phyloP scores from a whole-genome alignment of 2,797 vertebrate genomes.

The Mormyrops boulengeri region DNA sequence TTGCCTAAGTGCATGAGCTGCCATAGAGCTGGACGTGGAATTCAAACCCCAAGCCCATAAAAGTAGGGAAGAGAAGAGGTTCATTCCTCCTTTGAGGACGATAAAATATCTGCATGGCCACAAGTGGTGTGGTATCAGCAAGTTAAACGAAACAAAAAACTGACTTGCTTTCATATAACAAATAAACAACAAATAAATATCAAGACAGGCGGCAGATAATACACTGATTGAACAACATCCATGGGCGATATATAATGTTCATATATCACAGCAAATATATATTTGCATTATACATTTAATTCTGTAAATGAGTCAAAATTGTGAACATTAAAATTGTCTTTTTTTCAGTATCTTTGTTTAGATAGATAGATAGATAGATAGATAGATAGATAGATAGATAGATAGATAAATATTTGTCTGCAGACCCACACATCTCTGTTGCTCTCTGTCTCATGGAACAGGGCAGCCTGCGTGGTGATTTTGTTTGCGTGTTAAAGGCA shows the following conservation, averaged over 20 bases:
- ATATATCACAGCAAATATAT: background rate
- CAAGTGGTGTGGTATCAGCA: background rate
- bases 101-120: background rate
- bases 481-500: background rate
- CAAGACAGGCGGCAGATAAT: background rate
- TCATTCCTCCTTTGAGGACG: background rate
- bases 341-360: no score
- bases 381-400: background rate
- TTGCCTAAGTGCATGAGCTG: no score
- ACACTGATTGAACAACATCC: background rate
- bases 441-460: background rate
- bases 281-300: no score
- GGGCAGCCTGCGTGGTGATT: background rate
- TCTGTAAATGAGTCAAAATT: background rate
- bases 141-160: background rate
- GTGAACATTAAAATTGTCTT: background rate
- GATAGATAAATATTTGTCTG: background rate
- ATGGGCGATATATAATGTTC: background rate
- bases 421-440: background rate
- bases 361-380: background rate
- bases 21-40: no score
- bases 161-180: background rate
- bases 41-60: no score
- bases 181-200: background rate
- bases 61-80: background rate